Conservation (phyloP, 2,797 vertebrate species). For the Poliocrania exsul region DNA sequence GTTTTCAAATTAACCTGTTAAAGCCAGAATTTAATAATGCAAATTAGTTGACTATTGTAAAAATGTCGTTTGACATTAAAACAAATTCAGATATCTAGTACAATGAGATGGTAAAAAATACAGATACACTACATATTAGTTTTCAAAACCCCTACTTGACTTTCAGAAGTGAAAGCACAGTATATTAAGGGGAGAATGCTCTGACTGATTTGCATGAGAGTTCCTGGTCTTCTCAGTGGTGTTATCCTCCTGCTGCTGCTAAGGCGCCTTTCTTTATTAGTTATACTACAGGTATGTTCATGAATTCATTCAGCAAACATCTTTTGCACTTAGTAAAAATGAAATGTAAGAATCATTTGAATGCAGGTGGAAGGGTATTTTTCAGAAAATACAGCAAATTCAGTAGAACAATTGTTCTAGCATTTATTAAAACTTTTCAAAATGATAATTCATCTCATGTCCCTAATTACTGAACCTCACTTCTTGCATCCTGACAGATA, state of each 20-base stretch:
- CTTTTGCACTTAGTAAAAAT: conserved; percentile 33
- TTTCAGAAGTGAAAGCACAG: not conserved
- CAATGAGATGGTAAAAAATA: not conserved
- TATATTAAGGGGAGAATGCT: not conserved
- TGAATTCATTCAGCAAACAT: conserved; percentile 48
- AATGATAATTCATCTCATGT: conserved; percentile 59
- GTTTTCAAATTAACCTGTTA: not conserved
- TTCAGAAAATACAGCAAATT: conserved; percentile 40
- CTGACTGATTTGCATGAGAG: conserved; percentile 27
- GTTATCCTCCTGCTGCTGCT: conserved; percentile 41
- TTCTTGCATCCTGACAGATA: conserved; percentile 55
- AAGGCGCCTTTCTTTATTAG: conserved; percentile 40
- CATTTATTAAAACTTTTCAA: conserved; percentile 69
- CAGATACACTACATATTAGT: not conserved
- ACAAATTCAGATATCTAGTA: not conserved
- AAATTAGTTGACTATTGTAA: not conserved
- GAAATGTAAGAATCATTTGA: conserved; percentile 47
- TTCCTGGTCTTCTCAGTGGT: not conserved
- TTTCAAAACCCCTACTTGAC: not conserved
- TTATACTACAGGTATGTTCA: conserved; percentile 9
- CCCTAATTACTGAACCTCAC: conserved; percentile 64
- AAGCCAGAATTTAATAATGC: not conserved
- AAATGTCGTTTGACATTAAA: not conserved
- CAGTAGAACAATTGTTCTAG: conserved; percentile 56
- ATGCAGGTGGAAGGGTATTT: conserved; percentile 18